Evolutionary conservation across 2,888 invertebrate genomes (phyloP).

Genomic region (Microctonus brassicae): DNA sequence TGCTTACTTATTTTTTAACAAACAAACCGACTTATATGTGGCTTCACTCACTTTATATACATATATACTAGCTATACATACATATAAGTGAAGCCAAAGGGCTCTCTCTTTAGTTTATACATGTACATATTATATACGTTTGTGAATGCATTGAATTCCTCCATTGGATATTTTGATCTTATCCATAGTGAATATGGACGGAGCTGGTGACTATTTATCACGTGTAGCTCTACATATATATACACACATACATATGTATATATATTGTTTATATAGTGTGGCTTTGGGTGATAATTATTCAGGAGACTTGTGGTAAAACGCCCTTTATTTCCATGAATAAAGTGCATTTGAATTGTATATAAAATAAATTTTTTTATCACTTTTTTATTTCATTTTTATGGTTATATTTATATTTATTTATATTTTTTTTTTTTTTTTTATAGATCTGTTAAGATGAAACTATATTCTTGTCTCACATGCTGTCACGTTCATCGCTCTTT

Average conservation of each 20-base stretch:
- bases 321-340: background rate
- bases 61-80: background rate
- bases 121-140: background rate
- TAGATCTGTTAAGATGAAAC: too few species aligned
- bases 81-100: background rate
- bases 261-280: background rate
- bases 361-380: background rate
- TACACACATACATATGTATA: too few species aligned
- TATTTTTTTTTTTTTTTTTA: too few species aligned
- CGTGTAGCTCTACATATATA: background rate
- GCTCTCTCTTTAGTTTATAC: background rate
- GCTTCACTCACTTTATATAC: background rate
- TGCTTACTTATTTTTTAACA: background rate
- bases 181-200: constrained; percentile 29
- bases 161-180: constrained; percentile 36
- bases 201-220: constrained; percentile 22
- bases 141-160: constrained; percentile 37
- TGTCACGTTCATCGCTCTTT: too few species aligned
- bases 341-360: background rate
- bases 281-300: constrained; percentile 28
- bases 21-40: background rate
- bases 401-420: too few species aligned
- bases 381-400: background rate
- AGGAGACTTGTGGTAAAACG: constrained; percentile 1
- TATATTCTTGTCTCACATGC: too few species aligned